Evolutionary conservation across 2,888 invertebrate species (phyloP), one percentile per base, ranked within the genome.

Genomic region (Bruchidius siliquastri): DNA sequence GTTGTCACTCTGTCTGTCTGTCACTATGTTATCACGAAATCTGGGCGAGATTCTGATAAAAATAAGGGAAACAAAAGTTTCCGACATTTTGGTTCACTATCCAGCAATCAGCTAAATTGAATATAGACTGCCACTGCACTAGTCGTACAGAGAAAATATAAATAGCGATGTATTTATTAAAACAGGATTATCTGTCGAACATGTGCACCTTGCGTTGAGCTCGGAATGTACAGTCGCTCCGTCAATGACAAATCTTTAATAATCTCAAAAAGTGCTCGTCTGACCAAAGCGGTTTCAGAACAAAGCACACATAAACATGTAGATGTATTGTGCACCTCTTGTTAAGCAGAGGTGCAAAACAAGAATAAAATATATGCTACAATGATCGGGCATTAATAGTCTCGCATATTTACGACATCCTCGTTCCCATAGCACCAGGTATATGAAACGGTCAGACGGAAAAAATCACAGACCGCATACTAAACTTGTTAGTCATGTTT

Each of bases 401-500:
- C 49, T 49, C 18, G 49, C 49, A 49, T 49, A 49, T 49, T 49
- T 49, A 49, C 49, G 49, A 49, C 49, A 49, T 49, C 49, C 49
- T 49, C 49, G 49, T 49, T 49, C 49, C 49, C 49, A 49, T 49
- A 49, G 10, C 49, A 13, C 49, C 49, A 49, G 49, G 49, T 49
- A 49, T 49, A 49, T 49, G 26, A 49, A 49, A 49, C 18, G 49
- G 49, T 49, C 49, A 49, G 49, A 49, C 49, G 49, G 49, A 49
- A 49, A 49, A 49, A 49, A 49, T 49, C 49, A 49, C 49, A 76
- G 73, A 76, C 76, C 76, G 72, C 76, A 77, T 77, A 75, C 76
- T 77, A 74, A 77, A 77, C 74, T 76, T 77, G 72, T 77, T 77
- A 77, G 77, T 77, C 77, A 77, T 74, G 76, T 72, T 72, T 66